Percentiles rank a stretch among this genome's conserved stretches.
These are phyloP conservation scores for Sinonovacula constricta DNA, from an alignment of 1,140 invertebrate genomes.

Conservation along the genomic window DNA sequence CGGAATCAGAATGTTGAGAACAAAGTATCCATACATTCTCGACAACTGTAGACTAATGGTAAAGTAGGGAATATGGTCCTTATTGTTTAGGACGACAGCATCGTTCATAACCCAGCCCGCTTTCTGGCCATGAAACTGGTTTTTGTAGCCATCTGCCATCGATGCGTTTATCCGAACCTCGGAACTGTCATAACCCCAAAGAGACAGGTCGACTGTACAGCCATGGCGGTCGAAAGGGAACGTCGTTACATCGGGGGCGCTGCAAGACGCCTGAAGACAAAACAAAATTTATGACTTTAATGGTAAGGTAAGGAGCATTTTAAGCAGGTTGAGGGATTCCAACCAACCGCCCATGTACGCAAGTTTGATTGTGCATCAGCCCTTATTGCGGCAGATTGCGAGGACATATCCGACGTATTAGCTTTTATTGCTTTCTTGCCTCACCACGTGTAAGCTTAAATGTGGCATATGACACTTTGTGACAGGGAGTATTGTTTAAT, in stretches of 20 bases:
- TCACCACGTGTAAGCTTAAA: neutral
- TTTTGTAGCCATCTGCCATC: neutral
- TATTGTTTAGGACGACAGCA: neutral
- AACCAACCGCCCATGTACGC: neutral
- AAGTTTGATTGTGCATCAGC: constrained; percentile 1
- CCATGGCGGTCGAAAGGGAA: constrained; percentile 21
- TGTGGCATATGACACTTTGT: too few relatives aligned
- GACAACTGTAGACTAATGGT: neutral
- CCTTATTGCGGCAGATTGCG: neutral
- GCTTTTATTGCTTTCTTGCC: neutral
- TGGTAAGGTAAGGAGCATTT: neutral
- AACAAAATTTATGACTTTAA: neutral
- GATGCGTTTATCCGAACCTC: constrained; percentile 6
- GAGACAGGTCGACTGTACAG: constrained; percentile 2
- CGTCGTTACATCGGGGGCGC: constrained; percentile 2
- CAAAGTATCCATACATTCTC: constrained; percentile 70
- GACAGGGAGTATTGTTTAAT: too few relatives aligned
- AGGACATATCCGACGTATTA: neutral
- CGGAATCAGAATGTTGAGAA: constrained; percentile 81
- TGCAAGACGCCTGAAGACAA: constrained; percentile 5
- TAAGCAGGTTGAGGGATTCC: neutral
- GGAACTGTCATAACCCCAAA: constrained; percentile 1
- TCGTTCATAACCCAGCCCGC: neutral
- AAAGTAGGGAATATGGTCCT: neutral
- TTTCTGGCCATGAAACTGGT: neutral